Base-by-base conservation (phyloP, 2,888 invertebrate genomes). In the Imbricaverruca yamaguchii region DNA sequence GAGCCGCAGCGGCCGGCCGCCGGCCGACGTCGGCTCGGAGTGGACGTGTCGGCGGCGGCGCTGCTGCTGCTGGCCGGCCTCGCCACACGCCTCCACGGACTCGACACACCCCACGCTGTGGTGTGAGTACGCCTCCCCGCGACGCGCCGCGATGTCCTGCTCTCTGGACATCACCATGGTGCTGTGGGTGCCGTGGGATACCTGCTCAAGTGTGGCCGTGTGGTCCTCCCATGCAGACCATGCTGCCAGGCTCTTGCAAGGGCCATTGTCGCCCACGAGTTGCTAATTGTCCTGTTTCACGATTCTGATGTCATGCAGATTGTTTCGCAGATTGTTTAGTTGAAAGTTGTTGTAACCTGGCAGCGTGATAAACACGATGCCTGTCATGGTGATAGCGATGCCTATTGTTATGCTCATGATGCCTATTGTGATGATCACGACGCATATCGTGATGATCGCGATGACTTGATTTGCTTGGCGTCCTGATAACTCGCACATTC, bases 61-160 rank as follows among this genome's bases (percentile, higher is more conserved):
- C 85, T 89, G 79, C 88, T 97, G 82, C 91, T 96, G 86, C 82
- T 91, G 23, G 85, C 92, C 83, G 93, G 93, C 69, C 88, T 95
- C 81, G 87, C 89, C 25, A 94, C 95, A 56, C 90, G 97, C 84
- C 90, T 96, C 86, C 95, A 95, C 88, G 91, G 91, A 85, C 88
- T 97, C 77, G 92, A 93, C 84, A 91, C 94, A 86, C 97, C 97
- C 1, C 90, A 90, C 83, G 92, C 93, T 88, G 93, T 97, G 86
- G 97, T 97, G 96, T 97, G 91, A 92, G 94, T 91, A n/a, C n/a
- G 61, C 61, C 61, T 6, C 18, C 10, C 18, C 61, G 6, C n/a
- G n/a, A n/a, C n/a, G n/a, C n/a, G n/a, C n/a, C n/a, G n/a, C n/a
- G n/a, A n/a, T n/a, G n/a, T n/a, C n/a, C n/a, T n/a, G n/a, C n/a